A percentile compares a stretch with the other conserved stretches of the same genome.
phyloP scores from a whole-genome alignment of 2,797 vertebrate genomes.

The Crotalus adamanteus region DNA sequence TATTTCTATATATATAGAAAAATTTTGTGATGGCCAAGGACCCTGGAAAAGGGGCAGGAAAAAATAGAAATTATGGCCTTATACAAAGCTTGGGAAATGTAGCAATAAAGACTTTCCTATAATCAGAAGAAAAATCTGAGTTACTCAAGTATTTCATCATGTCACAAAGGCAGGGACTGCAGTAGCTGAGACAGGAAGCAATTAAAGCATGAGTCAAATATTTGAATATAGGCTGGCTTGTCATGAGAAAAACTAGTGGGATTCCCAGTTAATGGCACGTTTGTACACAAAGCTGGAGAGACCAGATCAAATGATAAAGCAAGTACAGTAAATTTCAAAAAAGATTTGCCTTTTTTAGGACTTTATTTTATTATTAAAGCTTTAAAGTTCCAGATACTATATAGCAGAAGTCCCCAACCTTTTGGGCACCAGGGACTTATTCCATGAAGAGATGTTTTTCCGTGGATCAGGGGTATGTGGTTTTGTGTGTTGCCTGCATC shows the following conservation, averaged over 20 bases:
- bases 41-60: too few relatives aligned
- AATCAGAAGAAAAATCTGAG: neutral
- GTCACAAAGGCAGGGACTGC: neutral
- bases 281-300: too few relatives aligned
- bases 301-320: neutral
- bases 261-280: neutral
- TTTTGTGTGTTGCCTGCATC: too few relatives aligned
- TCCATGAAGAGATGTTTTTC: too few relatives aligned
- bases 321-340: neutral
- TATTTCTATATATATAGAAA: neutral
- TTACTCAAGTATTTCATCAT: neutral
- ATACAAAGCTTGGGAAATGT: neutral
- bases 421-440: too few relatives aligned
- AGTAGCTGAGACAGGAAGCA: neutral
- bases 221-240: neutral
- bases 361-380: neutral
- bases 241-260: neutral
- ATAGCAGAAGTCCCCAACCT: too few relatives aligned
- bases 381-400: neutral
- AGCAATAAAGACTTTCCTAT: neutral
- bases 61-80: neutral
- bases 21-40: neutral
- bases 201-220: conserved; percentile 6
- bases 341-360: neutral
- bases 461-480: too few relatives aligned